These are phyloP conservation scores for Synodontis membranacea DNA, from an alignment of 2,113 vertebrate genomes.

Conservation along the genomic window DNA sequence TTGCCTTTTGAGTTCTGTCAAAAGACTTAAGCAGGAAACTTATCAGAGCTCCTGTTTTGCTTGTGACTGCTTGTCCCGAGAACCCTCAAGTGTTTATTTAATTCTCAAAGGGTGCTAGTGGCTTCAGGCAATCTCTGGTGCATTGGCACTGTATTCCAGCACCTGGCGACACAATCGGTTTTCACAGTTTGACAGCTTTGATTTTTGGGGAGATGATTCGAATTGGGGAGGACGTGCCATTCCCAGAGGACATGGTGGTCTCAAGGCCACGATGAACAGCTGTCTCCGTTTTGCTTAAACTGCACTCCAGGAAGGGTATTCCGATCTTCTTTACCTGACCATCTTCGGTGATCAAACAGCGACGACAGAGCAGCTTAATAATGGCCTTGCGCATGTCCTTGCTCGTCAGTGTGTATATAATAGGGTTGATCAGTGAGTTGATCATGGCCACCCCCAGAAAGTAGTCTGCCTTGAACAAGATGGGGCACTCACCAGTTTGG, in stretches of 20 bases:
- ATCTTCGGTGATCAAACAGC: constrained; percentile 68
- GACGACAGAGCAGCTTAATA: constrained; percentile 76
- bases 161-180: constrained; percentile 57
- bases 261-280: constrained; percentile 72
- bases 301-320: constrained; percentile 76
- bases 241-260: constrained; percentile 76
- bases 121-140: neutral
- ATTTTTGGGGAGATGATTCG: constrained; percentile 68
- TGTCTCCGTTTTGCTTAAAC: constrained; percentile 78
- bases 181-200: constrained; percentile 41
- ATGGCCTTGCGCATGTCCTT: constrained; percentile 84
- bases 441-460: constrained; percentile 87
- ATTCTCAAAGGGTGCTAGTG: neutral
- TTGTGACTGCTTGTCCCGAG: constrained; percentile 18
- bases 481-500: constrained; percentile 60
- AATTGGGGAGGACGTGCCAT: constrained; percentile 68
- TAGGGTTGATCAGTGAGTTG: constrained; percentile 87
- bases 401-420: constrained; percentile 89
- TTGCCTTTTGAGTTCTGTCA: neutral
- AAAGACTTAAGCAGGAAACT: constrained; percentile 9
- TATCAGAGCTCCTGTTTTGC: neutral
- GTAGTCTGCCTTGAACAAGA: constrained; percentile 84
- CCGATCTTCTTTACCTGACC: constrained; percentile 72
- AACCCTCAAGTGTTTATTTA: neutral
- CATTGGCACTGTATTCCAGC: constrained; percentile 49